A percentile compares a stretch with the other conserved stretches of the same genome.
These are phyloP conservation scores for Apis laboriosa DNA, from an alignment of 1,140 invertebrate genomes.

Conservation along the genomic window DNA sequence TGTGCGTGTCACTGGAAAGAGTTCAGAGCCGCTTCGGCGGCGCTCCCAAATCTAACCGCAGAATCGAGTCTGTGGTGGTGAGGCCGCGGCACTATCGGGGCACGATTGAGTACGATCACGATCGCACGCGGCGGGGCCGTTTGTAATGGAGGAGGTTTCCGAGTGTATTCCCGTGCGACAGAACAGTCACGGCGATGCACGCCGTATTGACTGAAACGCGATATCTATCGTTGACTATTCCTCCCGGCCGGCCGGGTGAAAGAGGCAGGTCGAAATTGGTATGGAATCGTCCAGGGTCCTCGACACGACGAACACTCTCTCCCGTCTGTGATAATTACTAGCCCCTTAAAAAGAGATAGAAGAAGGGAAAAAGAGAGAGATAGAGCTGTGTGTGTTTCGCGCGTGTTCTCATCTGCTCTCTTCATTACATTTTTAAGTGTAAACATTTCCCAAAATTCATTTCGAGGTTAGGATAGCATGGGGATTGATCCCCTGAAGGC, in stretches of 20 bases:
- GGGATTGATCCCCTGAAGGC: constrained; percentile 59
- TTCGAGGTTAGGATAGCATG: constrained; percentile 63
- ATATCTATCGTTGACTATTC: constrained; percentile 47
- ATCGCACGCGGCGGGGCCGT: constrained; percentile 47
- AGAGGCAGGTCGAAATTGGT: constrained; percentile 53
- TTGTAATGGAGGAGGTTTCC: constrained; percentile 48
- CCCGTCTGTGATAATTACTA: constrained; percentile 50
- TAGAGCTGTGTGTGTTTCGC: constrained; percentile 21
- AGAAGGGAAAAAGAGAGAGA: constrained; percentile 1
- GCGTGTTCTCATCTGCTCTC: constrained; percentile 25
- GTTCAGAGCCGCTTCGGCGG: constrained; percentile 45
- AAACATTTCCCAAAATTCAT: constrained; percentile 39
- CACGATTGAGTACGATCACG: constrained; percentile 35
- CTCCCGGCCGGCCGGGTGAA: constrained; percentile 51
- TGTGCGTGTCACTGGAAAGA: constrained; percentile 38
- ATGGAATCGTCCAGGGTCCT: constrained; percentile 62
- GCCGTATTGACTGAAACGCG: constrained; percentile 55
- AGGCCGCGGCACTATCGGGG: constrained; percentile 25
- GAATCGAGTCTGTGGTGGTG: constrained; percentile 44
- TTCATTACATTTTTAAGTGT: constrained; percentile 30
- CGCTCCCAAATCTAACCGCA: constrained; percentile 51
- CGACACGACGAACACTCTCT: constrained; percentile 38
- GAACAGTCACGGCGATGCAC: constrained; percentile 57
- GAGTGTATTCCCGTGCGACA: constrained; percentile 27
- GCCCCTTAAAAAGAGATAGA: constrained; percentile 36